Conservation (phyloP, 2,797 vertebrate species). For the Scomberomorus guttatus region DNA sequence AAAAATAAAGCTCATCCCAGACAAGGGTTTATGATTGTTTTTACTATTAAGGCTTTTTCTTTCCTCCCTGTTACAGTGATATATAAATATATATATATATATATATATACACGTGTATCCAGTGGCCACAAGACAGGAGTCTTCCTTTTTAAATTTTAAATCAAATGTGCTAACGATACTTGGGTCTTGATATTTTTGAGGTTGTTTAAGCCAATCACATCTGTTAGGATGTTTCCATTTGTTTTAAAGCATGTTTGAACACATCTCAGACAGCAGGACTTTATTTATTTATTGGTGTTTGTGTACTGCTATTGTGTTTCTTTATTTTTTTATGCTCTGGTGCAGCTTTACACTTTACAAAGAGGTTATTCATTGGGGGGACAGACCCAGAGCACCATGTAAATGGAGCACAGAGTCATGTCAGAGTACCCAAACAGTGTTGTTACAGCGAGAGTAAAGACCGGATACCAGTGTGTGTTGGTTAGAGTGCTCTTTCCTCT, state of each 20-base stretch:
- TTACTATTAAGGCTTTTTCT: conserved; percentile 40
- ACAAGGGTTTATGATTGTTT: conserved; percentile 46
- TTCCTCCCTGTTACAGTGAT: neutral
- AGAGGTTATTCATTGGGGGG: conserved; percentile 56
- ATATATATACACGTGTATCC: conserved; percentile 25
- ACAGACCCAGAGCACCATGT: conserved; percentile 34
- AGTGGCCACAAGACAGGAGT: conserved; percentile 1
- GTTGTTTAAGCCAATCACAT: neutral
- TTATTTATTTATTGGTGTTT: neutral
- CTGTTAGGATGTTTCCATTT: neutral
- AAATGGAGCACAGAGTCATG: conserved; percentile 62
- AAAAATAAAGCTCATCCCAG: conserved; percentile 59
- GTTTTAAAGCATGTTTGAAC: neutral
- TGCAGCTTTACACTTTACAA: conserved; percentile 51
- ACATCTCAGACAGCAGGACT: neutral
- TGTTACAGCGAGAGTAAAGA: conserved; percentile 69
- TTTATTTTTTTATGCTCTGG: neutral
- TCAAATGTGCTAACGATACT: conserved; percentile 5
- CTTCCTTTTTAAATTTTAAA: neutral
- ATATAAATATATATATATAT: no score
- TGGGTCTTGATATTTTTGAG: neutral
- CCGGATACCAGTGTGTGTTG: conserved; percentile 64
- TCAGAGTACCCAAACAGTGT: conserved; percentile 71
- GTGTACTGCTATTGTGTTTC: neutral
- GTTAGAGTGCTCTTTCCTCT: conserved; percentile 54